Conservation (phyloP, 2,797 vertebrate genomes). For the Periophthalmus magnuspinnatus region DNA sequence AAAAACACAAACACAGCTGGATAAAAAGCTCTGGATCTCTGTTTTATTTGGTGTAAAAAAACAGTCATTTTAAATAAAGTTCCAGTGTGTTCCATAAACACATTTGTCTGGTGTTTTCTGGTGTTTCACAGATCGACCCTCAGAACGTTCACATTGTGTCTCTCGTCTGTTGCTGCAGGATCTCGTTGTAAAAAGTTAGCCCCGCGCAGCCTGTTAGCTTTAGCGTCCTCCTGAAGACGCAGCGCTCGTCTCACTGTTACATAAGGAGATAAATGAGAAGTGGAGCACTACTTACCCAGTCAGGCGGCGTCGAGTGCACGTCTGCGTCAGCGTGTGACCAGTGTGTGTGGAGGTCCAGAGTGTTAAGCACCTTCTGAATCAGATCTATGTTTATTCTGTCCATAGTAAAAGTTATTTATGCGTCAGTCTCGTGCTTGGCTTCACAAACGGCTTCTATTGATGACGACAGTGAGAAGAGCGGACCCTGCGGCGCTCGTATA, state of each 20-base stretch:
- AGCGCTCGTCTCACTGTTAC: constrained; percentile 64
- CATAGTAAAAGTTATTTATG: constrained; percentile 14
- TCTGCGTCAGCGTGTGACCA: constrained; percentile 18
- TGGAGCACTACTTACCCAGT: constrained; percentile 47
- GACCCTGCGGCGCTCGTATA: constrained; percentile 16
- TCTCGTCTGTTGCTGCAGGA: neutral
- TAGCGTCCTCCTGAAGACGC: constrained; percentile 43
- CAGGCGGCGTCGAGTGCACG: constrained; percentile 22
- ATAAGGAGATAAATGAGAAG: constrained; percentile 71
- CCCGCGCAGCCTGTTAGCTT: constrained; percentile 17
- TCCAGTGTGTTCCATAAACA: too few relatives aligned
- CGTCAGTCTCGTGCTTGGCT: constrained; percentile 5
- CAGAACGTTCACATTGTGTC: neutral
- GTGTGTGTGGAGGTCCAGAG: constrained; percentile 2
- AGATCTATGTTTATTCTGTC: constrained; percentile 21
- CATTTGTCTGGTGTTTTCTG: neutral
- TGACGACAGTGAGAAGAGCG: constrained; percentile 5
- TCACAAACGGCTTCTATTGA: neutral
- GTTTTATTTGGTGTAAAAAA: neutral
- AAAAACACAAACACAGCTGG: too few relatives aligned
- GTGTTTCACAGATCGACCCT: neutral
- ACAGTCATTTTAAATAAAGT: too few relatives aligned
- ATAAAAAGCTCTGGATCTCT: too few relatives aligned
- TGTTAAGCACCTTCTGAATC: constrained; percentile 14
- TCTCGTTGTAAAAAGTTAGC: constrained; percentile 2